Base-by-base conservation (phyloP, 2,888 invertebrate species). In the Antheraea assamensis region DNA sequence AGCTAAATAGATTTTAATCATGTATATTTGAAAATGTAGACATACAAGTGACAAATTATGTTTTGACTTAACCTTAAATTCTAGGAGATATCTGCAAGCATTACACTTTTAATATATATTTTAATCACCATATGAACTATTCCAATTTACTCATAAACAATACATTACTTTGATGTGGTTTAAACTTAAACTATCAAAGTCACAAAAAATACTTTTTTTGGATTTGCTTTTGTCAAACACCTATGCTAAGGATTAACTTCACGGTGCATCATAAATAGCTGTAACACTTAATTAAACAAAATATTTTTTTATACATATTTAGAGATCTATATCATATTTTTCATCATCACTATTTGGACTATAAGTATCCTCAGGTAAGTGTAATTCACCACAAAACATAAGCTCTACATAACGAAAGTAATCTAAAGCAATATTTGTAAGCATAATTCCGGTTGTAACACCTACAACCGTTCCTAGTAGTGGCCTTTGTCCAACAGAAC, bases 401-500 rank as follows among this genome's bases (percentile, higher is more conserved):
- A 92, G 89, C 81, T 97, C 97, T 52, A 97, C 93, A 87, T 95
- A 95, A 74, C 95, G 92, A 76, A 97, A 94, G 88, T 97, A 97
- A 85, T 95, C 95, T 79, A 95, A 90, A 75, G 96, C 96, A 80
- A 96, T 93, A 78, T 95, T 95, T 58, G 96, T 95, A 47, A 97
- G 90, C 77, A 96, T 96, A 71, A 96, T 90, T 74, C 97, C 97
- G 61, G 97, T 96, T 35, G 96, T 94, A n/a, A 98, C 85, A 49
- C 98, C 98, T 78, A 97, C 94, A 55, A 96, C 80, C 49, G 97
- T 96, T 79, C 97, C 96, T 35, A 97, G 81, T 8, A 95, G 88
- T 66, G 96, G 96, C 86, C 96, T 96, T 78, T 96, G 95, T 0
- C 98, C 97, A 70, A 98, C 93, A 58, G 97, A 94, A 79, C 97